Conservation (phyloP, 2,888 invertebrate species). For the Eupithecia dodoneata region DNA sequence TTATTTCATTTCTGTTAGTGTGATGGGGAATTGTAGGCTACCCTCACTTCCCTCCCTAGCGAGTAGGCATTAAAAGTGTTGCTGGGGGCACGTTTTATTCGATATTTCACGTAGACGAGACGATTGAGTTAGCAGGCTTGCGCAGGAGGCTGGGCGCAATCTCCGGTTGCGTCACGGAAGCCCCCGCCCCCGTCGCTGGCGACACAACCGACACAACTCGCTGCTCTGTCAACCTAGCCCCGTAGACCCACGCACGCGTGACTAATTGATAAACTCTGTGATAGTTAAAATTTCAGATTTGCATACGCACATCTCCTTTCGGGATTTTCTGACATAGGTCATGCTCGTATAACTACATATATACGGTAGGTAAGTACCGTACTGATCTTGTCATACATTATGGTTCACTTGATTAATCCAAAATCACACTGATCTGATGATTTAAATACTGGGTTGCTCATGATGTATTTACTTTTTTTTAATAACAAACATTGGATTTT, state of each 20-base stretch:
- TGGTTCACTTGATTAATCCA: not conserved
- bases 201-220: slow-evolving; percentile 29
- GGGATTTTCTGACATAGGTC: not conserved
- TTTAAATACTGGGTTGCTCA: not conserved
- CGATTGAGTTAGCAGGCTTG: slow-evolving; percentile 80
- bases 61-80: slow-evolving; percentile 62
- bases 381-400: not conserved
- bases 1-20: slow-evolving; percentile 58
- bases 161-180: slow-evolving; percentile 73
- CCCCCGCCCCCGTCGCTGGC: slow-evolving; percentile 42
- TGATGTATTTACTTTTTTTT: not conserved
- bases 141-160: slow-evolving; percentile 79
- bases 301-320: not conserved
- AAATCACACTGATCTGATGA: not conserved
- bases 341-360: not conserved
- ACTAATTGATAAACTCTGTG: slow-evolving; percentile 55
- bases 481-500: not conserved
- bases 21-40: slow-evolving; percentile 51
- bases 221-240: slow-evolving; percentile 51
- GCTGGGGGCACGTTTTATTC: slow-evolving; percentile 70
- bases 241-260: slow-evolving; percentile 45
- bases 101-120: slow-evolving; percentile 71
- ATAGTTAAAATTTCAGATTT: slow-evolving; percentile 45
- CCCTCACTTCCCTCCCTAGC: slow-evolving; percentile 50
- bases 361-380: not conserved